Percentiles rank a stretch among this genome's conserved stretches.
Evolutionary conservation across 2,888 invertebrate genomes (phyloP).

Genomic region (Cerastis leucographa): DNA sequence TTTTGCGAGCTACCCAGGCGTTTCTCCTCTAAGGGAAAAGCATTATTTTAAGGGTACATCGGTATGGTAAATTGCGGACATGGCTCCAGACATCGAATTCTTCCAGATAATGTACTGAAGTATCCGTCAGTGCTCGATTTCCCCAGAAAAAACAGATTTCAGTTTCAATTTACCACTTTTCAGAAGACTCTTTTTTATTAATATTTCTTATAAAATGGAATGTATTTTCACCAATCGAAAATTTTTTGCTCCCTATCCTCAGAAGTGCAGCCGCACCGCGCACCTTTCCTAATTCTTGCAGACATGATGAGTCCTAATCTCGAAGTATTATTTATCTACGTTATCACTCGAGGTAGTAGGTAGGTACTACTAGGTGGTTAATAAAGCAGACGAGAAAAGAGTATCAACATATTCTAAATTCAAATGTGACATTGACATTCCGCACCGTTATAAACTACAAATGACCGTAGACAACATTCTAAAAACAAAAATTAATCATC

Average conservation of each 20-base stretch:
- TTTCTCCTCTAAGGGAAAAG: too few species aligned
- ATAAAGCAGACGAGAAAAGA: not conserved
- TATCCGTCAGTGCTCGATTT: too few species aligned
- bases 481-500: slow-evolving; percentile 4
- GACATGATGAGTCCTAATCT: not conserved
- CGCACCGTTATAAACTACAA: not conserved
- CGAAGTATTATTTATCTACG: not conserved
- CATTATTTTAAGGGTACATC: too few species aligned
- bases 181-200: not conserved
- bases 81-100: too few species aligned
- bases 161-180: not conserved
- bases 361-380: not conserved
- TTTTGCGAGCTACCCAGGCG: too few species aligned
- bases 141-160: too few species aligned
- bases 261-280: not conserved
- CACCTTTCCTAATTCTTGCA: not conserved
- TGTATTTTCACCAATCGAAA: not conserved
- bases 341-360: not conserved
- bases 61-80: too few species aligned
- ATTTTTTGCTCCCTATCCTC: not conserved
- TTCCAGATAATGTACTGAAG: too few species aligned
- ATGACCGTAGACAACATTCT: slow-evolving; percentile 6
- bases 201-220: too few species aligned
- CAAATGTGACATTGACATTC: slow-evolving; percentile 17
- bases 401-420: slow-evolving; percentile 2